Evolutionary conservation across 2,113 vertebrate genomes (phyloP), one percentile per base, ranked within the genome.

Genomic region (Ageneiosus marmoratus): DNA sequence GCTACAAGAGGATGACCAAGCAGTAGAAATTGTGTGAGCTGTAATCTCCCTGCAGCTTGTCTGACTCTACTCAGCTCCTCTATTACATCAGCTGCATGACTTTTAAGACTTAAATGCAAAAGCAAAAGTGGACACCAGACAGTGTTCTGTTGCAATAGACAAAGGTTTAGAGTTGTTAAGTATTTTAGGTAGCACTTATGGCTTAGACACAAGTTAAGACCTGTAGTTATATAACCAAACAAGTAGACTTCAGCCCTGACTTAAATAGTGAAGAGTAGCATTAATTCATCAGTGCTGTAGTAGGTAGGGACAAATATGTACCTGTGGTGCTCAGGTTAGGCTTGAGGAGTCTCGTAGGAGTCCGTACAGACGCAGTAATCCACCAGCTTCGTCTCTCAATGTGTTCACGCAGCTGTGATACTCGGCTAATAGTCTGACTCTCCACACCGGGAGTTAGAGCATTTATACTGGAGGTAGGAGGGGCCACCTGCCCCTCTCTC

Each of bases 381-480:
- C 92, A 92, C 89, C 88, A 81, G 87, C 88, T 93, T 89, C 22
- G 16, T 76, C 88, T 91, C 89, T 84, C 86, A 2, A 5, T 5
- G 37, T 88, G 91, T 87, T 89, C 77, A 89, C 81, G 90, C 91
- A 94, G 92, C 86, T 93, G 91, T 95, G 92, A 93, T 90, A 94
- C 94, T 90, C 92, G 93, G 90, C 91, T 95, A 92, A 94, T 94
- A 94, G 92, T 90, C 92, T 94, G 92, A 84, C 74, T 90, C 88
- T 92, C 87, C 89, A 86, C 90, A 88, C 88, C 91, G 91, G 85
- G 90, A 85, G 88, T 60, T 75, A 86, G 83, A 69, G 89, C 91
- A 91, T 95, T 96, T 97, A 96, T 95, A 94, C 87, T 81, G 32
- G 81, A 87, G 84, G 89, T 74, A 92, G 93, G 94, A 94, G 95